phyloP scores from a whole-genome alignment of 1,140 invertebrate genomes.

The Scylla paramamosain region DNA sequence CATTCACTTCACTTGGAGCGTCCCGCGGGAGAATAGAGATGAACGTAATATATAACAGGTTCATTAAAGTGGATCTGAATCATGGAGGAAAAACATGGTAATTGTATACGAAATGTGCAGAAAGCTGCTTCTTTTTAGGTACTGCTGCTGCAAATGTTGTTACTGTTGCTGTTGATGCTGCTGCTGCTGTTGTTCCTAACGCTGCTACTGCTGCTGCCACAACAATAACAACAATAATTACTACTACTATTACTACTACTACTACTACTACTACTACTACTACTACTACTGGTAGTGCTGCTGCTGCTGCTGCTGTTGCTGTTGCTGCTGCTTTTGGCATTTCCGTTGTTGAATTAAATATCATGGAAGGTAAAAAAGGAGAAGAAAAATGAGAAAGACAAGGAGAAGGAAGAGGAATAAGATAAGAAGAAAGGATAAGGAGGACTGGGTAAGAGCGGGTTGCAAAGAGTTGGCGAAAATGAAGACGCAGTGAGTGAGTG shows the following conservation, averaged over 20 bases:
- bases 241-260: conserved; percentile 27
- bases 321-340: background rate
- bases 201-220: background rate
- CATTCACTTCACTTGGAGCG: background rate
- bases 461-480: background rate
- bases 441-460: background rate
- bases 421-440: background rate
- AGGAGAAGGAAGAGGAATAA: background rate
- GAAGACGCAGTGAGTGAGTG: background rate
- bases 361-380: background rate
- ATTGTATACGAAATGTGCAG: too few relatives aligned
- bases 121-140: background rate
- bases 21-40: background rate
- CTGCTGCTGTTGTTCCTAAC: background rate
- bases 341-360: background rate
- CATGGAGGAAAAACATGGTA: too few relatives aligned
- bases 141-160: background rate
- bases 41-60: too few relatives aligned
- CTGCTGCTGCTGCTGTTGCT: background rate
- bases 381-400: background rate
- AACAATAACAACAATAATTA: background rate
- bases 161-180: background rate
- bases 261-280: conserved; percentile 42
- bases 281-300: background rate
- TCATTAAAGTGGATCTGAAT: too few relatives aligned